These are phyloP conservation scores for Ianthella basta DNA, from an alignment of 37 sponge, comb jelly and placozoan species.

Conservation along the genomic window DNA sequence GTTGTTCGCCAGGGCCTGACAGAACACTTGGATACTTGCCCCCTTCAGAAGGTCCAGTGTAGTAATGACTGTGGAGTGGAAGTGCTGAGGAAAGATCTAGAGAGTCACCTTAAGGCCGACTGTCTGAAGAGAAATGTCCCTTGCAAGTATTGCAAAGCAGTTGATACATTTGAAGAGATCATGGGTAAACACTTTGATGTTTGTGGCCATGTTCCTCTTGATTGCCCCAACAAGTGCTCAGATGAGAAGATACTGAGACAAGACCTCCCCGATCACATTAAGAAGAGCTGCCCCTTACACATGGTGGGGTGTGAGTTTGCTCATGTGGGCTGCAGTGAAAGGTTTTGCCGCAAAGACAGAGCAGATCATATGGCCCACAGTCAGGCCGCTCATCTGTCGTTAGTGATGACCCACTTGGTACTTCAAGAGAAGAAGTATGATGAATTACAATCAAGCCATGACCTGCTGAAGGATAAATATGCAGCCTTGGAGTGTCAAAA, in stretches of 20 bases:
- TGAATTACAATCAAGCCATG: too few species aligned
- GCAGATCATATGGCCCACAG: not conserved
- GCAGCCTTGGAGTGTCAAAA: too few species aligned
- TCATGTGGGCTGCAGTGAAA: not conserved
- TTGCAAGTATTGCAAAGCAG: not conserved
- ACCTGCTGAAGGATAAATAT: too few species aligned
- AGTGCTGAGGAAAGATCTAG: not conserved
- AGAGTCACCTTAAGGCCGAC: not conserved
- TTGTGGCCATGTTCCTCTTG: not conserved
- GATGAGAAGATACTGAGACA: not conserved
- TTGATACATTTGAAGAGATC: not conserved
- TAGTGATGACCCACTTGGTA: too few species aligned
- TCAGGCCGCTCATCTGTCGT: too few species aligned
- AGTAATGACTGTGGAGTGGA: not conserved
- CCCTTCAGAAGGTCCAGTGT: not conserved
- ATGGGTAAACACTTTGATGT: not conserved
- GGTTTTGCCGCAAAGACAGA: not conserved
- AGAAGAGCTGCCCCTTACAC: not conserved
- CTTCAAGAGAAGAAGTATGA: too few species aligned
- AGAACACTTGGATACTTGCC: not conserved
- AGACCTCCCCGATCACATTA: not conserved
- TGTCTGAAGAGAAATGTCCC: constrained; percentile 6
- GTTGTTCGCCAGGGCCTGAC: not conserved
- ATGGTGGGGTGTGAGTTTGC: not conserved
- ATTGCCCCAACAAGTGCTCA: constrained; percentile 12